These are phyloP conservation scores for Labia minor DNA, from an alignment of 2,888 invertebrate species.

Conservation along the genomic window DNA sequence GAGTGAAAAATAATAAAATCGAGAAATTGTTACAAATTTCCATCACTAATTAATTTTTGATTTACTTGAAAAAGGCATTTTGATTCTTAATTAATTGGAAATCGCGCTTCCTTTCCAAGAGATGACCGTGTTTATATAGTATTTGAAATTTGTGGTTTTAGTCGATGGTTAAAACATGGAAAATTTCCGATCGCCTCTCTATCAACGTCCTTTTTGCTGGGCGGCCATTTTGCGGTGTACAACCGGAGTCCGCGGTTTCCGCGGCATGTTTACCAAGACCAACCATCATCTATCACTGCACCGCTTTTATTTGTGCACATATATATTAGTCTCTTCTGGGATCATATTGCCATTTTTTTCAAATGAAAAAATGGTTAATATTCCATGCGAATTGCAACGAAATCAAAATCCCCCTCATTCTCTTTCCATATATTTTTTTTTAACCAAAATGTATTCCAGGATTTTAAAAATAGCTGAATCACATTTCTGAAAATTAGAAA, in stretches of 20 bases:
- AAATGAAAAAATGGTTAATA: slow-evolving; percentile 13
- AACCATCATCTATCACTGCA: slow-evolving; percentile 2
- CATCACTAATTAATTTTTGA: no score
- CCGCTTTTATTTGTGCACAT: slow-evolving; percentile 13
- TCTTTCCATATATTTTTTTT: background rate
- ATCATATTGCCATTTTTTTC: slow-evolving; percentile 7
- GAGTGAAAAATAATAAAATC: no score
- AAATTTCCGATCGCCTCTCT: background rate
- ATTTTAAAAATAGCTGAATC: no score
- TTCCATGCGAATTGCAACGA: slow-evolving; percentile 7
- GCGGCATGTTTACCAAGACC: slow-evolving; percentile 8
- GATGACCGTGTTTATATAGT: background rate
- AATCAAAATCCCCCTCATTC: background rate
- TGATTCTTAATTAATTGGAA: no score
- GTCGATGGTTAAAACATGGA: slow-evolving; percentile 5
- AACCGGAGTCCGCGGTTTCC: slow-evolving; percentile 13
- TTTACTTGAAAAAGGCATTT: no score
- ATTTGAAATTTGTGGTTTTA: slow-evolving; percentile 7
- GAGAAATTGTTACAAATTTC: no score
- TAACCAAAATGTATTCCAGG: no score
- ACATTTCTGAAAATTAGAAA: no score
- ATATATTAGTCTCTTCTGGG: slow-evolving; percentile 1
- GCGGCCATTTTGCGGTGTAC: background rate
- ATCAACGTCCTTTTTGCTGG: no score
- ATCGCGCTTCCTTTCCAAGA: no score